Base-by-base conservation (phyloP, 1,140 invertebrate species). In the Drosophila seguyi region DNA sequence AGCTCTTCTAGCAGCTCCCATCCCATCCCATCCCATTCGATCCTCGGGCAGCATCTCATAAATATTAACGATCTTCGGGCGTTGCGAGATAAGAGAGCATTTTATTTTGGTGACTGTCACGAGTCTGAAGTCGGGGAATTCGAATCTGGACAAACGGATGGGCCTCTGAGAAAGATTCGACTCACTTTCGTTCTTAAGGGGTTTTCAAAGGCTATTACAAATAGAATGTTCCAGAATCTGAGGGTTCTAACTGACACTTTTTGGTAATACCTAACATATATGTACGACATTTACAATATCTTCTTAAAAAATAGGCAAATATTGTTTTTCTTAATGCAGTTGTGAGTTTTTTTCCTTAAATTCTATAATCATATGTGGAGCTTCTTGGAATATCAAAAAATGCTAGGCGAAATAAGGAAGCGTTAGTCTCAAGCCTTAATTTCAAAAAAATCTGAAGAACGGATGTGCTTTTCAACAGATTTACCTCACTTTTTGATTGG, bases 11-110 rank as follows among this genome's bases (percentile, higher is more conserved):
- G 31, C 47, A 47, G 52, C 22, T 41, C 42, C 27, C 45, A 27
- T 50, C 25, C 27, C 22, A 47, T 48, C 16, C 39, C 44, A 68
- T 67, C 62, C 29, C 8, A 36, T 16, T 8, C 38, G 62, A 71
- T 72, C 41, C 65, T 69, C 50, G 16, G 61, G 39, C 48, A 29
- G 39, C 42, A 48, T 39, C 53, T 55, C 75, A 79, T 79, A 79
- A 79, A 79, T 79, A 79, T 79, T 79, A 77, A 77, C 56, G 75
- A 77, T 77, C 62, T 60, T 68, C 73, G 29, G 45, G 44, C 50
- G 25, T 20, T 56, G 69, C 31, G 39, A 36, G 76, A 79, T 79
- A 79, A 62, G 62, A 14, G 11, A 44, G 6, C 39, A 42, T 45
- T 50, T n/a, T 34, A 47, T 47, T 71, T 45, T 47, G 22, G 44